Conservation (phyloP, 2,888 invertebrate species). For the Phengaris arion region DNA sequence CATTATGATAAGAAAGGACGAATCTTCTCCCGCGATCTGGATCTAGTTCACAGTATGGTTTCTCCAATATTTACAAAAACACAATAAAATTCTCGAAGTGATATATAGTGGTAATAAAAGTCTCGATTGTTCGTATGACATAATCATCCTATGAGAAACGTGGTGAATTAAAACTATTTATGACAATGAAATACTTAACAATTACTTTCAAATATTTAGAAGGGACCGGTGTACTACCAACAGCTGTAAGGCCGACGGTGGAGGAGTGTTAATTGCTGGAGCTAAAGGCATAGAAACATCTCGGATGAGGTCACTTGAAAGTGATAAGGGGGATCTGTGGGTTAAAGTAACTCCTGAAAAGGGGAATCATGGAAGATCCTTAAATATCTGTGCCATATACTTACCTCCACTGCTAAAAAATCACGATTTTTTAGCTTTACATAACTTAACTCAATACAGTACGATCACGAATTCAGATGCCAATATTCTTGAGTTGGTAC, state of each 20-base stretch:
- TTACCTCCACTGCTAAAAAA: neutral
- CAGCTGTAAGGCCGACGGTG: neutral
- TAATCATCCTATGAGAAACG: neutral
- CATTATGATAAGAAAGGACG: neutral
- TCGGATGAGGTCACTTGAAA: neutral
- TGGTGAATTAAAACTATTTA: neutral
- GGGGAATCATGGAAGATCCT: neutral
- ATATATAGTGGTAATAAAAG: neutral
- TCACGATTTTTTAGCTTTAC: neutral
- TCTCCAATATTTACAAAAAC: neutral
- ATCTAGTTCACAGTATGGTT: neutral
- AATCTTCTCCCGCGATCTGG: neutral
- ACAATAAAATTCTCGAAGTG: neutral
- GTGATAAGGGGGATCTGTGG: neutral
- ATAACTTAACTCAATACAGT: constrained; percentile 2
- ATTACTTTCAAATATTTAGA: neutral
- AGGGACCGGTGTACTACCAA: neutral
- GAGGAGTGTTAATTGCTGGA: constrained; percentile 12
- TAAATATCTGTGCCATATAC: neutral
- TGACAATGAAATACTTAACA: neutral
- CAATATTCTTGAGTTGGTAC: neutral
- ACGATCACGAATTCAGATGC: neutral
- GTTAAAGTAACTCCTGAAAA: neutral
- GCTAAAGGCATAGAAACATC: neutral
- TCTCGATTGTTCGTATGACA: neutral